A percentile compares a stretch with the other conserved stretches of the same genome.
Evolutionary conservation across 1,140 invertebrate genomes (phyloP).

Genomic region (Zophobas atratus): DNA sequence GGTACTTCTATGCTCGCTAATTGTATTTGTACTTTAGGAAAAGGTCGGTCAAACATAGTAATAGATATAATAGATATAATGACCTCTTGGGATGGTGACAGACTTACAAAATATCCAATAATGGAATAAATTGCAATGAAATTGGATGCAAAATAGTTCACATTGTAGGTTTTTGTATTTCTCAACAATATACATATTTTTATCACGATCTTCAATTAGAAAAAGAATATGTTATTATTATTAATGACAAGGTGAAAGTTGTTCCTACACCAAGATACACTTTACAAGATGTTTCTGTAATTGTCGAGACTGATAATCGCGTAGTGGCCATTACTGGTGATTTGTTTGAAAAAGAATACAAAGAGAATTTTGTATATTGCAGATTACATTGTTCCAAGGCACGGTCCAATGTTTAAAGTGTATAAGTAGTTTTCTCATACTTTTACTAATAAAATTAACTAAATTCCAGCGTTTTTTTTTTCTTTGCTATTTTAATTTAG

Average conservation of each 20-base stretch:
- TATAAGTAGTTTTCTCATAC: no score
- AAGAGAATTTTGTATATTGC: constrained; percentile 79
- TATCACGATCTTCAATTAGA: constrained; percentile 75
- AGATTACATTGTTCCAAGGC: constrained; percentile 92
- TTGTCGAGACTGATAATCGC: constrained; percentile 75
- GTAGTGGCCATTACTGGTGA: constrained; percentile 85
- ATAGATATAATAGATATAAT: constrained; percentile 87
- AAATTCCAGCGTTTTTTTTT: no score
- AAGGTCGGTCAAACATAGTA: constrained; percentile 75
- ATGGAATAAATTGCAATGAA: constrained; percentile 75
- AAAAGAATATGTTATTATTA: constrained; percentile 66
- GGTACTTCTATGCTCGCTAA: constrained; percentile 77
- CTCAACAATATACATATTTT: constrained; percentile 76
- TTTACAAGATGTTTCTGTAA: constrained; percentile 84
- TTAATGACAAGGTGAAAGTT: constrained; percentile 78
- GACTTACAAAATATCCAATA: constrained; percentile 72
- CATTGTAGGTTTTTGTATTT: constrained; percentile 87
- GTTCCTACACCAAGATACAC: constrained; percentile 93
- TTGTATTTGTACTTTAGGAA: constrained; percentile 87
- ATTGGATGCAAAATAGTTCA: constrained; percentile 89
- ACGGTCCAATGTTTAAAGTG: constrained; percentile 84
- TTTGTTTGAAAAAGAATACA: constrained; percentile 86
- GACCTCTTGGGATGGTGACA: constrained; percentile 88
- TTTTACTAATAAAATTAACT: no score
- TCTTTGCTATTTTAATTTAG: no score